These are phyloP conservation scores for Emydura subglobosa DNA, from an alignment of 2,113 vertebrate genomes.

Conservation along the genomic window DNA sequence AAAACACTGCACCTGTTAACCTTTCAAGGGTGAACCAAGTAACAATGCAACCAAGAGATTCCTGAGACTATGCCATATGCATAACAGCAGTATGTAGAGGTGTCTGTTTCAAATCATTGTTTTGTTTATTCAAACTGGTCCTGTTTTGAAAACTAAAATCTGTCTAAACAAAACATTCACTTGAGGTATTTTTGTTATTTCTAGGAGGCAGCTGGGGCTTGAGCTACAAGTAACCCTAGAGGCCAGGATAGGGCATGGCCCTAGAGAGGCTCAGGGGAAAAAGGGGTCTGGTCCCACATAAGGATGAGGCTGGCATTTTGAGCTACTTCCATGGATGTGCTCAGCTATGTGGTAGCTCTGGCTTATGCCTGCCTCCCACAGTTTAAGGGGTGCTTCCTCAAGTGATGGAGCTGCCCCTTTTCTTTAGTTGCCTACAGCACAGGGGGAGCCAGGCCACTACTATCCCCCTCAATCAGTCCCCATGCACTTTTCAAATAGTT, in stretches of 20 bases:
- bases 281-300: background rate
- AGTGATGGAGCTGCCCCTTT: background rate
- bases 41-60: too few species aligned
- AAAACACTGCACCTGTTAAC: accelerated
- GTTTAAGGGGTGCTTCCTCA: too few species aligned
- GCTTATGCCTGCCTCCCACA: background rate
- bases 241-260: background rate
- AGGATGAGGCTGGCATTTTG: background rate
- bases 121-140: background rate
- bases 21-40: accelerated
- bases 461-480: too few species aligned
- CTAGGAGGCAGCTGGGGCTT: background rate
- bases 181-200: background rate
- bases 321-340: background rate
- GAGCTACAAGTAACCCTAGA: background rate
- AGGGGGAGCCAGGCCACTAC: too few species aligned
- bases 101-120: background rate
- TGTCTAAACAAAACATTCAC: background rate
- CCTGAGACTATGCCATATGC: background rate
- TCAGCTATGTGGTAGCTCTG: background rate
- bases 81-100: background rate
- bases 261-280: background rate
- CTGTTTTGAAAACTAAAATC: background rate
- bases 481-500: background rate
- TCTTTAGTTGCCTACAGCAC: background rate